A percentile compares a stretch with the other conserved stretches of the same genome.
Evolutionary conservation across 2,888 invertebrate species (phyloP).

Genomic region (Dioctria linearis): DNA sequence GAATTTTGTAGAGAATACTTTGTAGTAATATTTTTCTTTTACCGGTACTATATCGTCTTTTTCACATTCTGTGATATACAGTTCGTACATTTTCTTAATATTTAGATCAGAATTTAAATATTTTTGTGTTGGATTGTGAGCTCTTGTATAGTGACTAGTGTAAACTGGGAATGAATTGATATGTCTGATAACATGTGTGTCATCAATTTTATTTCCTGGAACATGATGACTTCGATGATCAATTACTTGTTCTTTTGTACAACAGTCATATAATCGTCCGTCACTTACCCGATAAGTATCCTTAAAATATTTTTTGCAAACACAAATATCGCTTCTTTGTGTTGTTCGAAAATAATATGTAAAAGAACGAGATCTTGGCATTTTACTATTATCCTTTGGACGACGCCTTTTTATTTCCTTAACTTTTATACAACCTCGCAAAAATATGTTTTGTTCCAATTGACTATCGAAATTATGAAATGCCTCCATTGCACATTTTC

Average conservation of each 20-base stretch:
- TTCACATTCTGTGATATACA: conserved; percentile 54
- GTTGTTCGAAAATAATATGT: conserved; percentile 57
- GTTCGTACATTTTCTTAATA: conserved; percentile 60
- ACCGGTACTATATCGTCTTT: conserved; percentile 56
- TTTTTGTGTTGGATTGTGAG: conserved; percentile 54
- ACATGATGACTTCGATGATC: conserved; percentile 54
- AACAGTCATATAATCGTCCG: conserved; percentile 55
- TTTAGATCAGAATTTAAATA: conserved; percentile 60
- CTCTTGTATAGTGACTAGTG: conserved; percentile 51
- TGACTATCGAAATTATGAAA: conserved; percentile 60
- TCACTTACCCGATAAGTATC: conserved; percentile 14
- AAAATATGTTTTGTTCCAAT: conserved; percentile 62
- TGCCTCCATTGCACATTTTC: conserved; percentile 56
- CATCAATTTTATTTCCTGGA: conserved; percentile 33
- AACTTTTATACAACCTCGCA: conserved; percentile 60
- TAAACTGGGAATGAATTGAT: conserved; percentile 51
- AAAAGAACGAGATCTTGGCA: conserved; percentile 49
- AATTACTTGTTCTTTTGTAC: conserved; percentile 58
- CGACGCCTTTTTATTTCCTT: conserved; percentile 58
- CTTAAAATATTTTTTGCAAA: conserved; percentile 61
- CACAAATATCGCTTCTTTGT: conserved; percentile 59
- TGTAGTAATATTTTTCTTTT: conserved; percentile 60
- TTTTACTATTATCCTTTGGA: conserved; percentile 59
- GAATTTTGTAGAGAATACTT: conserved; percentile 45
- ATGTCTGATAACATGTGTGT: conserved; percentile 17